Evolutionary conservation across 2,888 invertebrate genomes (phyloP).

Genomic region (Gastracanthus pulcherrimus): DNA sequence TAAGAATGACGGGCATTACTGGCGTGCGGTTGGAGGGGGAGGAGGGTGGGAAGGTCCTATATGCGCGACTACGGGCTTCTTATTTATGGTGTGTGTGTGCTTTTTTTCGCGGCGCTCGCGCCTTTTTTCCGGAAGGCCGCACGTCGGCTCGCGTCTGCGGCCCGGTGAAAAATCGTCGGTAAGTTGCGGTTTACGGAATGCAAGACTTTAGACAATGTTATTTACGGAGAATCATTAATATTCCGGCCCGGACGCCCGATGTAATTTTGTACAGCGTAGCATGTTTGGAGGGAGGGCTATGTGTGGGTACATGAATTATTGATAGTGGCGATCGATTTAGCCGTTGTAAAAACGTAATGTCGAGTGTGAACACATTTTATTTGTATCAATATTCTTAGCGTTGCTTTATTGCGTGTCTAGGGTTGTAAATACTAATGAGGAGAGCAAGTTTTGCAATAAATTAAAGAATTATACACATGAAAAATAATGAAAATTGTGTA

Average conservation of each 20-base stretch:
- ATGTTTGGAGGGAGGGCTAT: background rate
- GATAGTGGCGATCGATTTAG: constrained; percentile 23
- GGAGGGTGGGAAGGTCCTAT: too few species aligned
- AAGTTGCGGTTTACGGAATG: constrained; percentile 12
- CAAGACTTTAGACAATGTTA: constrained; percentile 37
- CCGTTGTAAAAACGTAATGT: background rate
- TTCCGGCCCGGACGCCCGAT: constrained; percentile 22
- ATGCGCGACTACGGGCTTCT: constrained; percentile 30
- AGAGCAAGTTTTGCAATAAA: background rate
- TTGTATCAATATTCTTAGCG: background rate
- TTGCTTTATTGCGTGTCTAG: background rate
- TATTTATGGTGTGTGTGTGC: constrained; percentile 35
- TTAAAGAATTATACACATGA: too few species aligned
- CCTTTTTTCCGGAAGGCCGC: constrained; percentile 28
- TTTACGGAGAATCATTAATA: constrained; percentile 53
- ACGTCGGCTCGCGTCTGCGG: background rate
- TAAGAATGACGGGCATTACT: constrained; percentile 53
- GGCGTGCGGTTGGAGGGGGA: too few species aligned
- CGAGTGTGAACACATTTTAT: background rate
- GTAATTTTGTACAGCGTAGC: constrained; percentile 31
- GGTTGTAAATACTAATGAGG: background rate
- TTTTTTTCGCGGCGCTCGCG: background rate
- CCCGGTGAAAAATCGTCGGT: constrained; percentile 52
- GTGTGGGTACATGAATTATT: constrained; percentile 32
- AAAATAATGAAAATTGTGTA: too few species aligned